Base-by-base conservation (phyloP, 1,140 invertebrate species). In the Meteorus sp. region DNA sequence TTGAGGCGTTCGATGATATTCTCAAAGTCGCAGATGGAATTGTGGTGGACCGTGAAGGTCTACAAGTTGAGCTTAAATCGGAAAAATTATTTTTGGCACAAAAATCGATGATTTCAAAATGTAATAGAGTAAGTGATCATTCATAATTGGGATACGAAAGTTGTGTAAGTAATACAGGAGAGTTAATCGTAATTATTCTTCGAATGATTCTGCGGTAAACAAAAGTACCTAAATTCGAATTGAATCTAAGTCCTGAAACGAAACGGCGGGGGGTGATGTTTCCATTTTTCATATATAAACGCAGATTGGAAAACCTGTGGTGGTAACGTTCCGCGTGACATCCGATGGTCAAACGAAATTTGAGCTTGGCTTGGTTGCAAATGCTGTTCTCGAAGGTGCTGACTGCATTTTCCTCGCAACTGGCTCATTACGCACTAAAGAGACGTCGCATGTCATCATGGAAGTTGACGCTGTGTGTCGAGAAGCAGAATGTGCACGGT, bases 401-500 rank as follows among this genome's bases (percentile, higher is more conserved):
- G 90, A 92, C 68, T 86, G 85, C 67, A 83, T 92, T 35, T 85
- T 91, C 79, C 79, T 92, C 23, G 86, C 87, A 0, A 88, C 89
- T 25, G 90, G 92, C 75, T 89, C 88, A 4, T 86, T 89, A 22
- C 85, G 89, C 54, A 88, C 88, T 13, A 75, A 82, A 13, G 88
- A 88, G 70, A 90, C 89, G n/a, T 69, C 83, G 2, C 79, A 86
- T 31, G 80, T 85, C 23, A 83, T 93, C 20, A 74, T 80, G 56
- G 87, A 85, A 17, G 84, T 92, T 80, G 83, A 86, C 29, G 82
- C 80, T 23, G 86, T 92, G 52, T 89, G 89, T 64, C 83, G 86
- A 64, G 92, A 95, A 79, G 92, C 93, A 0, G 93, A 96, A 77
- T 84, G 88, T 11, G 91, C 91, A 17, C 73, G 93, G 20, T 94